Evolutionary conservation across 2,797 vertebrate genomes (phyloP).

Genomic region (Tokudaia tokunoshimensis): DNA sequence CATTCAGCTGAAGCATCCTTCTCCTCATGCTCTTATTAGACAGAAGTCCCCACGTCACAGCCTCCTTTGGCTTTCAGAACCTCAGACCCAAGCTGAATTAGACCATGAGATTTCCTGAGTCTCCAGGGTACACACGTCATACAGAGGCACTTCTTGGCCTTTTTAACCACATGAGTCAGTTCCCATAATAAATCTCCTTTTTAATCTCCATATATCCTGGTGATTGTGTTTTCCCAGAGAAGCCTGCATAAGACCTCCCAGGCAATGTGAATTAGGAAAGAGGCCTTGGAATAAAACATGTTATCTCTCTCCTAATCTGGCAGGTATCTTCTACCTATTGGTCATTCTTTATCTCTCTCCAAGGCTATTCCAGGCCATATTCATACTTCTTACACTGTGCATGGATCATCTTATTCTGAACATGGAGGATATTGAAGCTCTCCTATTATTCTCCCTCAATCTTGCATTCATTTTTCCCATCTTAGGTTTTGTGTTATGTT

Average conservation of each 20-base stretch:
- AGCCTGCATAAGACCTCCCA: neutral
- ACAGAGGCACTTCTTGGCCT: neutral
- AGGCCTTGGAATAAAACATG: neutral
- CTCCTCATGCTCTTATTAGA: neutral
- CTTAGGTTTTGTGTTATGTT: neutral
- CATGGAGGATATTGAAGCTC: neutral
- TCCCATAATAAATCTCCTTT: neutral
- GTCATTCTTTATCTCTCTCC: neutral
- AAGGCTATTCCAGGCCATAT: neutral
- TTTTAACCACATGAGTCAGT: neutral
- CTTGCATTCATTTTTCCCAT: neutral
- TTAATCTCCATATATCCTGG: neutral
- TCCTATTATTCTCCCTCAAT: neutral
- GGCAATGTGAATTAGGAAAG: neutral
- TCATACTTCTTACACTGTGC: neutral
- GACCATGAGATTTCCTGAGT: neutral
- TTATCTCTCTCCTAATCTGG: neutral
- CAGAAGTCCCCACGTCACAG: neutral
- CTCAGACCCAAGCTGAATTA: neutral
- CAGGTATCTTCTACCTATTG: neutral
- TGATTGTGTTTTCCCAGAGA: neutral
- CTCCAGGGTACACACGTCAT: neutral
- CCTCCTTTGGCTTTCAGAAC: neutral
- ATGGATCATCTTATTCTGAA: constrained; percentile 31
- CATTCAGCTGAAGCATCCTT: neutral